Evolutionary conservation across 1,140 invertebrate species (phyloP).

Genomic region (Macrosteles quadrilineatus): DNA sequence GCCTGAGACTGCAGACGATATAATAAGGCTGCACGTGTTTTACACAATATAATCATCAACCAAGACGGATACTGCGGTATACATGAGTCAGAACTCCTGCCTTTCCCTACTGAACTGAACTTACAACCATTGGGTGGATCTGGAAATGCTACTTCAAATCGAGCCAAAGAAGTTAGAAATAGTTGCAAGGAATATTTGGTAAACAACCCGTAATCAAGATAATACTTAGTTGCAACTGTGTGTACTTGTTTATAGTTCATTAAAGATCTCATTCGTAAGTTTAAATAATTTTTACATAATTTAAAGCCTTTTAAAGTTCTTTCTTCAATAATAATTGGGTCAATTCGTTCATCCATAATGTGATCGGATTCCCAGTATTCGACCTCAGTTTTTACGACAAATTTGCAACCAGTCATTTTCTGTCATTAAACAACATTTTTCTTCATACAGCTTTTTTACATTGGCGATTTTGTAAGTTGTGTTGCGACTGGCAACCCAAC

Average conservation of each 20-base stretch:
- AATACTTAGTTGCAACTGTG: neutral
- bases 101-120: neutral
- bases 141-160: too few relatives aligned
- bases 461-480: too few relatives aligned
- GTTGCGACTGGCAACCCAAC: too few relatives aligned
- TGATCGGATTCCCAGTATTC: too few relatives aligned
- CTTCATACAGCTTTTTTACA: too few relatives aligned
- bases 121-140: neutral
- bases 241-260: neutral
- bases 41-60: too few relatives aligned
- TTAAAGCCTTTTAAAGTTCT: neutral
- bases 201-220: neutral
- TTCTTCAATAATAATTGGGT: neutral
- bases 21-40: neutral
- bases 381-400: too few relatives aligned
- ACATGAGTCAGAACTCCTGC: neutral
- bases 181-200: neutral
- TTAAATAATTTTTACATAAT: neutral
- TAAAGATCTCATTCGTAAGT: too few relatives aligned
- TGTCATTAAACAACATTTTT: too few relatives aligned
- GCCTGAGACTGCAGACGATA: neutral
- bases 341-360: too few relatives aligned
- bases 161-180: neutral
- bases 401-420: too few relatives aligned
- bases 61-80: neutral